Evolutionary conservation across 2,113 vertebrate species (phyloP).

Genomic region (Lophochroa leadbeateri): DNA sequence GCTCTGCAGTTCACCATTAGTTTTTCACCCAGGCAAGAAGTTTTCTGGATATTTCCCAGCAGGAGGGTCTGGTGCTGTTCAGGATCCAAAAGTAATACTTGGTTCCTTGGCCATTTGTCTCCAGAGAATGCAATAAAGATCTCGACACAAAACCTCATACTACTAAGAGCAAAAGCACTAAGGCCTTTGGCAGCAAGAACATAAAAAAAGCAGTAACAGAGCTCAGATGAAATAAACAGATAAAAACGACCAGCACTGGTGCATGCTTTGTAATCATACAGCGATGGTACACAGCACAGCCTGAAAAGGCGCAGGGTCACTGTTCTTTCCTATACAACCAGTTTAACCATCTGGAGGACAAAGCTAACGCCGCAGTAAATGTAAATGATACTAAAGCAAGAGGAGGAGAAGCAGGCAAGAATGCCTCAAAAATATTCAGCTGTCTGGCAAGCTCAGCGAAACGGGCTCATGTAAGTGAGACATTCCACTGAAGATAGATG

Average conservation of each 20-base stretch:
- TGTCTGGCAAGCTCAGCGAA: not conserved
- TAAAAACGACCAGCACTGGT: not conserved
- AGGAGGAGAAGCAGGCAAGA: not conserved
- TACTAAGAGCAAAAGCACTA: not conserved
- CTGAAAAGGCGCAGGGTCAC: not conserved
- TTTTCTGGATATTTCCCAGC: not conserved
- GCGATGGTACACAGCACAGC: not conserved
- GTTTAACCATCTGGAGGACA: not conserved
- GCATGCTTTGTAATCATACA: not conserved
- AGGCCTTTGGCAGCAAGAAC: not conserved
- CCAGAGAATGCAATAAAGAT: not conserved
- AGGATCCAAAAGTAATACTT: not conserved
- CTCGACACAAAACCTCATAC: not conserved
- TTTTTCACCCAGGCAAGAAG: not conserved
- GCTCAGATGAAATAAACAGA: not conserved
- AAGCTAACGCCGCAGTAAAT: not conserved
- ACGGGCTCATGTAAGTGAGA: constrained; percentile 54
- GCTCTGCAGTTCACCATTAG: not conserved
- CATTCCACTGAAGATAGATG: constrained; percentile 37
- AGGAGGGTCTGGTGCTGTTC: not conserved
- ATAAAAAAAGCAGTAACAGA: not conserved
- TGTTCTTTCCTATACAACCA: not conserved
- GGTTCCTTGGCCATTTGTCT: not conserved
- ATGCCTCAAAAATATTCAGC: constrained; percentile 24
- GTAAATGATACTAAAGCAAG: not conserved